phyloP scores from a whole-genome alignment of 1,140 invertebrate species.

The Teleopsis dalmanni region DNA sequence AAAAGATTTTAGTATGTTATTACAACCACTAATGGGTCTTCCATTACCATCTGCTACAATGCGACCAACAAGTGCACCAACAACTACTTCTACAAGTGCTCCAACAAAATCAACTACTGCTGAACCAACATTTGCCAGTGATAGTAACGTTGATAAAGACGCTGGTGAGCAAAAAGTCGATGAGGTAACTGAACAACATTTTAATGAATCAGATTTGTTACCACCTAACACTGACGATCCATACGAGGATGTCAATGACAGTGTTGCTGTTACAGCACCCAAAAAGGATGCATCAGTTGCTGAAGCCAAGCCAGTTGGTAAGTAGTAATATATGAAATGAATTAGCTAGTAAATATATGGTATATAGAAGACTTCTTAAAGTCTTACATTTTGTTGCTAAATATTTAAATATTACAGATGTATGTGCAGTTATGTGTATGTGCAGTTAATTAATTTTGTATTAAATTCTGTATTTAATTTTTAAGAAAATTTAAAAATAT shows the following conservation, averaged over 20 bases:
- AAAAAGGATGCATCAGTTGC: constrained; percentile 55
- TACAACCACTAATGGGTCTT: constrained; percentile 28
- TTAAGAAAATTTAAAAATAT: neutral
- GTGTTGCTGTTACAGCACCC: constrained; percentile 46
- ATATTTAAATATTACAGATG: too few species aligned
- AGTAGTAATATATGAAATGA: constrained; percentile 7
- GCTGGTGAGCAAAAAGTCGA: constrained; percentile 25
- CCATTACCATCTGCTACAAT: constrained; percentile 8
- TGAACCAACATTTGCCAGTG: constrained; percentile 38
- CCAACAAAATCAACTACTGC: too few species aligned
- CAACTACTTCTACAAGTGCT: neutral
- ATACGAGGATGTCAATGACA: constrained; percentile 42
- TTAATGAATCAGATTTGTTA: constrained; percentile 28
- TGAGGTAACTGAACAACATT: constrained; percentile 35
- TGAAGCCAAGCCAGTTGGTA: constrained; percentile 62
- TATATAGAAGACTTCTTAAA: too few species aligned
- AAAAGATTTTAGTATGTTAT: constrained; percentile 38
- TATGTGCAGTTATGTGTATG: neutral
- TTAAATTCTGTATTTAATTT: too few species aligned
- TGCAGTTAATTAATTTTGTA: too few species aligned
- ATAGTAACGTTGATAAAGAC: constrained; percentile 21
- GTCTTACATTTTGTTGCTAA: too few species aligned
- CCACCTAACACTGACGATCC: constrained; percentile 34
- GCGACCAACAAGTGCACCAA: neutral
- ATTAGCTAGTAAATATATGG: too few species aligned